These are phyloP conservation scores for Hydractinia echinata DNA, from an alignment of 30 jellyfish, hydroid and myxozoan species.

Conservation along the genomic window DNA sequence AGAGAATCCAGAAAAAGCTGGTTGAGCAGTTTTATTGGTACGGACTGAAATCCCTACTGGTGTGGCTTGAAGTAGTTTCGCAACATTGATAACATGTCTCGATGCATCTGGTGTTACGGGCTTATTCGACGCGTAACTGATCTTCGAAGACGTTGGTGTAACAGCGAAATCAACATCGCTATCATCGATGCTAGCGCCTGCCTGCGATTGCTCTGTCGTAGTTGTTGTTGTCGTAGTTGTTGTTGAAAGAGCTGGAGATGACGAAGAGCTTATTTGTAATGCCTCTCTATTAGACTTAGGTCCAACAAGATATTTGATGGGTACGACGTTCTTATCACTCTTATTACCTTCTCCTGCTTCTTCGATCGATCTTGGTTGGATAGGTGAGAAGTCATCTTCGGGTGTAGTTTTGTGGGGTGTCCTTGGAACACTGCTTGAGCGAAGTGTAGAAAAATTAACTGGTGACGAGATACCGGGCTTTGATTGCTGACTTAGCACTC, in stretches of 20 bases:
- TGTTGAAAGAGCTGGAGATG: background rate
- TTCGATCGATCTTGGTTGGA: background rate
- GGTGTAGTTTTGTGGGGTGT: too few relatives aligned
- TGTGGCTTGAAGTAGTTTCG: too few relatives aligned
- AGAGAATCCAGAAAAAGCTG: background rate
- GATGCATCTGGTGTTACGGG: background rate
- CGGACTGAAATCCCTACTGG: background rate
- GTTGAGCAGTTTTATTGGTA: background rate
- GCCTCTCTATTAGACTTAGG: too few relatives aligned
- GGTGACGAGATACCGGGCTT: background rate
- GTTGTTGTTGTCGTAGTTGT: background rate
- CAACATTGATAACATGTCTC: too few relatives aligned
- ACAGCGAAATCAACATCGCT: conserved; percentile 25
- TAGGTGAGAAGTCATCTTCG: background rate
- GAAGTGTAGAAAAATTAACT: background rate
- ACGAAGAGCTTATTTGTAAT: background rate
- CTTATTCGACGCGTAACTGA: background rate
- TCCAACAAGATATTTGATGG: too few relatives aligned
- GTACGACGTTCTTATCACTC: too few relatives aligned
- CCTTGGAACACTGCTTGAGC: background rate
- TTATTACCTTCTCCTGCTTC: background rate
- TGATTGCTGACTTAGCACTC: conserved; percentile 14
- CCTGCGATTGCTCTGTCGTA: background rate
- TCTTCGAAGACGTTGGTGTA: background rate
- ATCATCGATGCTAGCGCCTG: background rate